A percentile compares a stretch with the other conserved stretches of the same genome.
phyloP scores from a whole-genome alignment of 2,888 invertebrate species.

The Morinoia aosen region DNA sequence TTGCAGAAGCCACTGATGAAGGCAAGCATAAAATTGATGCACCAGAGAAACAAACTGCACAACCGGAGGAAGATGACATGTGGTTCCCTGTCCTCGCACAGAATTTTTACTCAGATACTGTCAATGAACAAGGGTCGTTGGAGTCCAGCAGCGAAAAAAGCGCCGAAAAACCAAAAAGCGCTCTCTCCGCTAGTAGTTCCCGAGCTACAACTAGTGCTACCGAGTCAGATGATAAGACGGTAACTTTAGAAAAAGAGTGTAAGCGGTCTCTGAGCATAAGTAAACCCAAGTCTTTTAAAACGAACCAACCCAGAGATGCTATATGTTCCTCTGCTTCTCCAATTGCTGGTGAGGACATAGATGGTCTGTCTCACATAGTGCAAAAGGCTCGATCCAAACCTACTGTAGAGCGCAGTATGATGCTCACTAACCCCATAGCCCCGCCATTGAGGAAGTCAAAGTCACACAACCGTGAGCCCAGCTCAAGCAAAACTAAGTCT shows the following conservation, averaged over 20 bases:
- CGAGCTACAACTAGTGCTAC: not conserved
- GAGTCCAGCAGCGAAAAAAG: not conserved
- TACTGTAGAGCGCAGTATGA: not conserved
- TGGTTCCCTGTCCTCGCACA: conserved; percentile 64
- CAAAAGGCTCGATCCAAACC: conserved; percentile 6
- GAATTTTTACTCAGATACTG: conserved; percentile 44
- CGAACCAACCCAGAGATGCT: conserved; percentile 6
- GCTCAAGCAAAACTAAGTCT: not conserved
- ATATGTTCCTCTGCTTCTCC: not conserved
- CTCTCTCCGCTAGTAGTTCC: not conserved
- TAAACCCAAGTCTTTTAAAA: conserved; percentile 1
- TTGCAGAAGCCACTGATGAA: not conserved
- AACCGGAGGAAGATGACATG: conserved; percentile 54
- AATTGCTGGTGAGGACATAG: not conserved
- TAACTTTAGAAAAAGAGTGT: not conserved
- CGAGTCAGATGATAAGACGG: not conserved
- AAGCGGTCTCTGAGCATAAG: not conserved
- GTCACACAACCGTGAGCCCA: not conserved
- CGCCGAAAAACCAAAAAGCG: not conserved
- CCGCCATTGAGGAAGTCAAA: not conserved
- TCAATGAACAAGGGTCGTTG: conserved; percentile 39
- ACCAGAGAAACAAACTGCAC: conserved; percentile 5
- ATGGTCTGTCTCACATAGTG: not conserved
- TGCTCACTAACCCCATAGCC: not conserved
- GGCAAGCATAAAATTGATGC: not conserved